Evolutionary conservation across 2,113 vertebrate species (phyloP).

Genomic region (Pandion haliaetus): DNA sequence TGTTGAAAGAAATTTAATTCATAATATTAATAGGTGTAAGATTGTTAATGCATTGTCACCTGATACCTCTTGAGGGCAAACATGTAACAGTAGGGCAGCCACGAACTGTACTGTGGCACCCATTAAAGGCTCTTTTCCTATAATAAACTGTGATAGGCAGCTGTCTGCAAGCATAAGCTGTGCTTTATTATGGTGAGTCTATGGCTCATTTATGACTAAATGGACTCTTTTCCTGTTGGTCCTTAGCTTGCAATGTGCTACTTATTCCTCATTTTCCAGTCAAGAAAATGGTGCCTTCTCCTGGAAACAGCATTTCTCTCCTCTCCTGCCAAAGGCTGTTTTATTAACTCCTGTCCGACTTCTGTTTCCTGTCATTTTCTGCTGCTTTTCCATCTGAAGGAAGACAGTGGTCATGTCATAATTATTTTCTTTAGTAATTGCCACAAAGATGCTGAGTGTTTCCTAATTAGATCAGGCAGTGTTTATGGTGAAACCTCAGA

Average conservation of each 20-base stretch:
- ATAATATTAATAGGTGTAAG: neutral
- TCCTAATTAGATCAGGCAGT: constrained; percentile 47
- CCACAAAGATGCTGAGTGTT: constrained; percentile 28
- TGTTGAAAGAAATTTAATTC: neutral
- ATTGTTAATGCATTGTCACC: neutral
- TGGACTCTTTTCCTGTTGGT: neutral
- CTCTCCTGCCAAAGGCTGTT: neutral
- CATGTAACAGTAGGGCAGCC: neutral
- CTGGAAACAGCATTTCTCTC: neutral
- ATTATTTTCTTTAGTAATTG: constrained; percentile 60
- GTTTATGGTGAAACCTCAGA: neutral
- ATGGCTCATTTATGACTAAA: neutral
- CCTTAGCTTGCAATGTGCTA: neutral
- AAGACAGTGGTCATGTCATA: constrained; percentile 35
- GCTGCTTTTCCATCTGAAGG: constrained; percentile 38
- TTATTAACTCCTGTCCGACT: neutral
- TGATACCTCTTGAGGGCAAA: neutral
- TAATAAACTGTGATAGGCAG: neutral
- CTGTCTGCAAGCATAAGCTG: neutral
- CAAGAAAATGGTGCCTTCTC: neutral
- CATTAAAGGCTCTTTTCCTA: neutral
- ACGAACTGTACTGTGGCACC: neutral
- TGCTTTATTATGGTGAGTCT: neutral
- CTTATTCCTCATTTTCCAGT: neutral
- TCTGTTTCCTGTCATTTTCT: constrained; percentile 44